Evolutionary conservation across 2,888 invertebrate genomes (phyloP), one percentile per base, ranked within the genome.

Genomic region (Cryptophagus acutangulus): DNA sequence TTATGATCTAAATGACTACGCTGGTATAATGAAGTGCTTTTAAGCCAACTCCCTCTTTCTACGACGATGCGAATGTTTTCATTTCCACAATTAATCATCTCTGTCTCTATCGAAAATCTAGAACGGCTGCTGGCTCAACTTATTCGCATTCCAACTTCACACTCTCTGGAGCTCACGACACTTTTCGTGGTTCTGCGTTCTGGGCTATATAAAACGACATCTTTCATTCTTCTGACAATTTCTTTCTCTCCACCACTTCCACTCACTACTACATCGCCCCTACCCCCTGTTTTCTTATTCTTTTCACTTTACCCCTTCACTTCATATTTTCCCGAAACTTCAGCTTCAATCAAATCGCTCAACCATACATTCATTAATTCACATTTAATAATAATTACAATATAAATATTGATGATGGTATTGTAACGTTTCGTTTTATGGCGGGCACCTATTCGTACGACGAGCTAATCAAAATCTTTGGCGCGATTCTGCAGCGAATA

Each of bases 11-110:
- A 51, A 49, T 49, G 51, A 51, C 51, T 51, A 40, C 47, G 43
- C 45, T 45, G 43, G 48, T 41, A 51, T 49, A 51, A 49, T 49
- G 47, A 49, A 51, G 48, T 48, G 46, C 49, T 49, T 46, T 46
- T 46, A 45, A 41, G 45, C 50, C 40, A 41, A 35, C 41, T 43
- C 46, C 41, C 41, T n/a, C n/a, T n/a, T n/a, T n/a, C 43, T 46
- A 41, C 48, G 41, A 41, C 46, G 42, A 42, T 39, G 44, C 42
- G 45, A 51, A n/a, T 51, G 51, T 51, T 51, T 51, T 51, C 51
- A 45, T 51, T 51, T 47, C 48, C 38, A 51, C 49, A 51, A 49
- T 51, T 51, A 51, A 51, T 51, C 51, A 51, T 49, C 45, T 51
- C 46, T 41, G 40, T 45, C 49, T 49, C 51, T 51, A 51, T 51